These are phyloP conservation scores for Lamellibrachia luymesi DNA, from an alignment of 1,140 invertebrate genomes.

Conservation along the genomic window DNA sequence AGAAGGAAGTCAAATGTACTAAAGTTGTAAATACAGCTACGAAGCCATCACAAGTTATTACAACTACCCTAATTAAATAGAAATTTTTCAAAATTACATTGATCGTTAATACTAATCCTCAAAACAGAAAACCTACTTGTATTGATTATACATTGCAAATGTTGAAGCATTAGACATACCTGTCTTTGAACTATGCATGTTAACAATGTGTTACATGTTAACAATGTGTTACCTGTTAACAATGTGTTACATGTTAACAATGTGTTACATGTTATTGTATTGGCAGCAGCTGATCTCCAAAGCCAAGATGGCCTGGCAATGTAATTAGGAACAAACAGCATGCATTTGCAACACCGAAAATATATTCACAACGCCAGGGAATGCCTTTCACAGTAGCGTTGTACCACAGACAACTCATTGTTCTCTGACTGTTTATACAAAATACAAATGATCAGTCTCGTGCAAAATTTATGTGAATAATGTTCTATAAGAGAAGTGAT, in stretches of 20 bases:
- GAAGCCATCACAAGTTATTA: too few relatives aligned
- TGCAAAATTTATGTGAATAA: background rate
- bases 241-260: background rate
- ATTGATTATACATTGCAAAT: background rate
- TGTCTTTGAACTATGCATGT: background rate
- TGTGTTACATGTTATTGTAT: background rate
- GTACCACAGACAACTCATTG: background rate
- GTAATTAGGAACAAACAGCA: background rate
- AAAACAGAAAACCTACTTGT: background rate
- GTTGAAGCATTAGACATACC: background rate
- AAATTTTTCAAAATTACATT: background rate
- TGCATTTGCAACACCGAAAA: background rate
- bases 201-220: too few relatives aligned
- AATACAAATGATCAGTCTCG: background rate
- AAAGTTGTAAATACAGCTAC: too few relatives aligned
- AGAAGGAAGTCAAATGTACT: too few relatives aligned
- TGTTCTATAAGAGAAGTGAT: background rate
- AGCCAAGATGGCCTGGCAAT: background rate
- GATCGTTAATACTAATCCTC: background rate
- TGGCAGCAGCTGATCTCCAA: background rate
- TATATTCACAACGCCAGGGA: background rate
- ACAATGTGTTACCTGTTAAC: too few relatives aligned
- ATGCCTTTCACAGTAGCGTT: background rate
- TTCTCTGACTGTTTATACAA: background rate
- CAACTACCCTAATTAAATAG: too few relatives aligned